Conservation (phyloP, 2,888 invertebrate genomes). For the Athalia cordata region DNA sequence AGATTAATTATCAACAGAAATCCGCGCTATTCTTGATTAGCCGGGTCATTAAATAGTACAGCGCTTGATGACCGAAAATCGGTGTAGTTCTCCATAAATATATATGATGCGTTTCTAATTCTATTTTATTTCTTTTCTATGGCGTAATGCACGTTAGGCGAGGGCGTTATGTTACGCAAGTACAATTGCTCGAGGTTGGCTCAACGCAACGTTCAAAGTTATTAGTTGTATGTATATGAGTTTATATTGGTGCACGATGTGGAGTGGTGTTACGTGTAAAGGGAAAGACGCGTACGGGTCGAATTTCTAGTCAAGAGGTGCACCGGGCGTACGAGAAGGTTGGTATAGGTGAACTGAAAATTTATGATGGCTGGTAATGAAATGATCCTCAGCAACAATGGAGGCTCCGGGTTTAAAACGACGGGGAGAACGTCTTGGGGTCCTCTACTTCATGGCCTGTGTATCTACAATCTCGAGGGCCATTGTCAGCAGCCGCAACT, state of each 20-base stretch:
- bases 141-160: constrained; percentile 10
- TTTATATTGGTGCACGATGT: too few relatives aligned
- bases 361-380: constrained; percentile 45
- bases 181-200: constrained; percentile 20
- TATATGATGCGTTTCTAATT: neutral
- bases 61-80: constrained; percentile 18
- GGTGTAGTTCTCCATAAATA: neutral
- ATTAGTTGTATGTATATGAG: constrained; percentile 4
- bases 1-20: neutral
- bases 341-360: constrained; percentile 34
- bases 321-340: neutral
- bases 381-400: constrained; percentile 46
- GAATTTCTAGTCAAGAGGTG: neutral
- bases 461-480: constrained; percentile 44
- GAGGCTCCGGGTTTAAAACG: constrained; percentile 34
- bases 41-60: constrained; percentile 2
- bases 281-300: neutral
- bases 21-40: neutral
- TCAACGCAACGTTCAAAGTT: neutral
- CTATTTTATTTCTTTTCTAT: neutral
- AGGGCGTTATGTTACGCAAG: constrained; percentile 35
- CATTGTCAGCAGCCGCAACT: constrained; percentile 44
- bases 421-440: constrained; percentile 23
- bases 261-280: neutral
- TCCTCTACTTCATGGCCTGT: neutral